Evolutionary conservation across 2,797 vertebrate genomes (phyloP).

Genomic region (Apogon hyalosoma): DNA sequence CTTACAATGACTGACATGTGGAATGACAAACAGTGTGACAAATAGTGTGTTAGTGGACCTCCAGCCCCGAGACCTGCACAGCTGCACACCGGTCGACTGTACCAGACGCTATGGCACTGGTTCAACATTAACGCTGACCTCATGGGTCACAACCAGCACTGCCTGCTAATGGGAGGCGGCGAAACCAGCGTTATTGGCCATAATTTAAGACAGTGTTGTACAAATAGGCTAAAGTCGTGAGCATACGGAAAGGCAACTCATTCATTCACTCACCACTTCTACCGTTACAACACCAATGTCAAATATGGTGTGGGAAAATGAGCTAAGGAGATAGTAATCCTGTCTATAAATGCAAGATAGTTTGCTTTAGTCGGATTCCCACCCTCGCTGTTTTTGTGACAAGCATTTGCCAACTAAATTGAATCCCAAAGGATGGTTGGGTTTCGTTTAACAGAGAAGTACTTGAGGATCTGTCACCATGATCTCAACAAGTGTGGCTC

Average conservation of each 20-base stretch:
- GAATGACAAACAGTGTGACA: constrained; percentile 79
- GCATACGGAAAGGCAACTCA: constrained; percentile 31
- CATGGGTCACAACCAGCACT: constrained; percentile 73
- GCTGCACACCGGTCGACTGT: constrained; percentile 66
- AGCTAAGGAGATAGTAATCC: constrained; percentile 71
- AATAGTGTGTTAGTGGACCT: constrained; percentile 53
- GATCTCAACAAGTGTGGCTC: constrained; percentile 75
- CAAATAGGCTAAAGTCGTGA: constrained; percentile 44
- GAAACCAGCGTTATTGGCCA: constrained; percentile 45
- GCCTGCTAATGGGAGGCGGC: constrained; percentile 56
- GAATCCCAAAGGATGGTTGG: constrained; percentile 70
- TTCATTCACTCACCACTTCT: constrained; percentile 48
- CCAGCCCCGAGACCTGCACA: constrained; percentile 56
- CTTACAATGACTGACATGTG: constrained; percentile 69
- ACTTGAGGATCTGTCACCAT: constrained; percentile 73
- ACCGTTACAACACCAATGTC: constrained; percentile 28
- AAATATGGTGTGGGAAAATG: constrained; percentile 71
- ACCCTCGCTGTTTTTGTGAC: constrained; percentile 76
- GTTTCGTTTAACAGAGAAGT: constrained; percentile 78
- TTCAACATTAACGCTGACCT: constrained; percentile 80
- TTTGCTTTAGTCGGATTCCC: constrained; percentile 78
- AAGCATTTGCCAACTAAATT: constrained; percentile 77
- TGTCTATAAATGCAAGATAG: constrained; percentile 73
- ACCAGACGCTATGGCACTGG: constrained; percentile 75
- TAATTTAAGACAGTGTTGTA: constrained; percentile 55